Evolutionary conservation across 2,888 invertebrate species (phyloP), one percentile per base, ranked within the genome.

Genomic region (Mythimna loreyi): DNA sequence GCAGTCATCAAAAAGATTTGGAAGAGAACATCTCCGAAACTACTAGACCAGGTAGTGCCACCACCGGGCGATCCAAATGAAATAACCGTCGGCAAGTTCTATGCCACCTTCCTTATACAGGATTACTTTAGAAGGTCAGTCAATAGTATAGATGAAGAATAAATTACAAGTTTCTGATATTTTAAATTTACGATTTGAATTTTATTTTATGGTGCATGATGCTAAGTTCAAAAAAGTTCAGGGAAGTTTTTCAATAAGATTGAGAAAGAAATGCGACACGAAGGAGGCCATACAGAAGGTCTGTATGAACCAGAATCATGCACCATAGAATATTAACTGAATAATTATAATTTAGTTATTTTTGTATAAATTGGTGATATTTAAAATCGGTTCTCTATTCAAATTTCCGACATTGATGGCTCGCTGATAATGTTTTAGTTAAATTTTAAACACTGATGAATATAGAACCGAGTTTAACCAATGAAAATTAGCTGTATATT

Each of bases 41-140:
- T 99, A 65, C 94, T 99, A 82, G 99, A 99, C 92, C 99, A 99
- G 96, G 99, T 99, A 50, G 99, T 99, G 1, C 99, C 99, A 33
- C 99, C 99, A 0, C 99, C 99, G 0, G 99, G 99, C 88, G 99
- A 99, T 80, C 99, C 99, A 89, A 99, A 99, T 91, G 99, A 99
- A 94, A 99, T 99, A 58, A 99, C 99, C 0, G 99, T 99, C 13
- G 99, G 99, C 69, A 99, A 99, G 95, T 99, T 99, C 96, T 99
- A 99, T 94, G 99, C 99, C 56, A 99, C 99, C n/a, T 99, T 99
- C 96, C 97, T 99, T 40, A 99, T 99, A 89, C 99, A 99, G 95
- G 99, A 99, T 93, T 99, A 99, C 94, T 99, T 99, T 95, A 97
- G 99, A 86, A 97, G 99, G 95, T 95, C 73, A 83, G 87, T 72